A percentile compares a stretch with the other conserved stretches of the same genome.
Evolutionary conservation across 2,888 invertebrate species (phyloP).

Genomic region (Cosmia pyralina): DNA sequence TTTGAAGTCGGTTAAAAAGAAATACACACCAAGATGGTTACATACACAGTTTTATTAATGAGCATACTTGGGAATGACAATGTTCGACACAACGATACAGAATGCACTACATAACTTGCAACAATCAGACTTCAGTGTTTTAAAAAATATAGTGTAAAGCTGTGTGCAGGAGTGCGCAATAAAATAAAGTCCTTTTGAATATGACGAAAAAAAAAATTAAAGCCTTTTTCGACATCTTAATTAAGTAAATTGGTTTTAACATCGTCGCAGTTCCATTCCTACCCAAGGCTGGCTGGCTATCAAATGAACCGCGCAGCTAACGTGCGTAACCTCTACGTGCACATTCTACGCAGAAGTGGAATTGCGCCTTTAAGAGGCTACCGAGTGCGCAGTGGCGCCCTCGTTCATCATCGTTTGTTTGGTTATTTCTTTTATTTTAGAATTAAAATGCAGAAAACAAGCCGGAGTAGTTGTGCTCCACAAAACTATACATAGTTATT

Average conservation of each 20-base stretch:
- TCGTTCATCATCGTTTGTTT: no score
- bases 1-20: neutral
- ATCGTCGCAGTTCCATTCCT: neutral
- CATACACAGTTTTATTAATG: neutral
- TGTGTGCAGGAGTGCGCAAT: constrained; percentile 20
- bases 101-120: constrained; percentile 55
- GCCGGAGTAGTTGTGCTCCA: no score
- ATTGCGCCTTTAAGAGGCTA: neutral
- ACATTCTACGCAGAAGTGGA: neutral
- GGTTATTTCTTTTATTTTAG: no score
- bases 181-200: constrained; percentile 13
- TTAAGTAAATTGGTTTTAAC: neutral
- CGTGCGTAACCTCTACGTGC: no score
- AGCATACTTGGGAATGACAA: constrained; percentile 26
- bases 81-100: constrained; percentile 35
- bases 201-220: neutral
- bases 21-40: neutral
- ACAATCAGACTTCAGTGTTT: constrained; percentile 65
- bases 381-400: no score
- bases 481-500: no score
- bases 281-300: neutral
- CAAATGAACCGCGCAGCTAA: no score
- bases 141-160: constrained; percentile 60
- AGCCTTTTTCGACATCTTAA: neutral
- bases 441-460: no score